Percentiles rank a stretch among this genome's conserved stretches.
Evolutionary conservation across 2,888 invertebrate genomes (phyloP).

Genomic region (Cerastis leucographa): DNA sequence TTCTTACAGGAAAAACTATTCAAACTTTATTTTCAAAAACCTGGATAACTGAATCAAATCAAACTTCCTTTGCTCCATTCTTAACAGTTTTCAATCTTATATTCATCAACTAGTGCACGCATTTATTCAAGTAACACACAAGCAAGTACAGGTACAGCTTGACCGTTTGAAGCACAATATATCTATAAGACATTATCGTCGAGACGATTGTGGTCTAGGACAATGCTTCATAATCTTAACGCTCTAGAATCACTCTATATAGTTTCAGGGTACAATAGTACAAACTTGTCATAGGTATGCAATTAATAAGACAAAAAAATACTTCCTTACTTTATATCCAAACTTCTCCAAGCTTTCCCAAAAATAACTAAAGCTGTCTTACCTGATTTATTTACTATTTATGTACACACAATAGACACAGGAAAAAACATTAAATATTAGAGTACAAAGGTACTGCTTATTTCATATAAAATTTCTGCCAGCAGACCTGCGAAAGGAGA

Average conservation of each 20-base stretch:
- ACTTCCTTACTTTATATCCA: background rate
- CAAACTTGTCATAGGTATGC: background rate
- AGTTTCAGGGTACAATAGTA: background rate
- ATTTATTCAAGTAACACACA: background rate
- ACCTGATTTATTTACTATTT: background rate
- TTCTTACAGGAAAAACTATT: background rate
- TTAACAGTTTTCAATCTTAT: background rate
- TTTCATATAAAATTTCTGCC: too few relatives aligned
- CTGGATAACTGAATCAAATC: background rate
- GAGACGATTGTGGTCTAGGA: slow-evolving; percentile 19
- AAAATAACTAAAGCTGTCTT: background rate
- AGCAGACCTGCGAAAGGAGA: too few relatives aligned
- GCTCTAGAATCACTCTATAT: slow-evolving; percentile 7
- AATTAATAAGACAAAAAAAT: background rate
- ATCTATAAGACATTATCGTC: too few relatives aligned
- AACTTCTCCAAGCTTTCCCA: background rate
- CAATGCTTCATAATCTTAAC: background rate
- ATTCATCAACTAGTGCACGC: background rate
- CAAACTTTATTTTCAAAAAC: background rate
- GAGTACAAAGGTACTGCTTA: too few relatives aligned
- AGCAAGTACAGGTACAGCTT: background rate
- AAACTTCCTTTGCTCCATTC: background rate
- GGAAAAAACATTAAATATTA: too few relatives aligned
- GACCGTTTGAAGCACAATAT: background rate
- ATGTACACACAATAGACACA: too few relatives aligned